Conservation (phyloP, 2,113 vertebrate species). For the Catagonus wagneri region DNA sequence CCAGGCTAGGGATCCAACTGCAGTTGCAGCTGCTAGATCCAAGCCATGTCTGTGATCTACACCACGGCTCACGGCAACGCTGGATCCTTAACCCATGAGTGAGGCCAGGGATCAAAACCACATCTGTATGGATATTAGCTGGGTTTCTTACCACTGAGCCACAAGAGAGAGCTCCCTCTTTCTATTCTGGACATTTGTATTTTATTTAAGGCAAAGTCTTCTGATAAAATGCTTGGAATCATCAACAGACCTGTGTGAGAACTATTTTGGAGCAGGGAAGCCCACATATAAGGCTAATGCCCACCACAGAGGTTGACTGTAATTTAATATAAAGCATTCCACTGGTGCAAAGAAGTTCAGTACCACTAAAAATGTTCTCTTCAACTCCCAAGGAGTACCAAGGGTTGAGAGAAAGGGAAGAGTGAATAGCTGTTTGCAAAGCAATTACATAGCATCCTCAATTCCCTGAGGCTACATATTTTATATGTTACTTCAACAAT, state of each 20-base stretch:
- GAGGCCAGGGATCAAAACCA: too few species aligned
- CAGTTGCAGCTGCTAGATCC: too few species aligned
- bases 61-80: too few species aligned
- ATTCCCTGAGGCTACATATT: background rate
- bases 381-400: background rate
- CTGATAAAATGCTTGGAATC: background rate
- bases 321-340: background rate
- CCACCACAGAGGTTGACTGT: background rate
- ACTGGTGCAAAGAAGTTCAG: background rate
- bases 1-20: too few species aligned
- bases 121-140: too few species aligned
- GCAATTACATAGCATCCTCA: background rate
- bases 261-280: background rate
- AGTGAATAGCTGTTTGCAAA: background rate
- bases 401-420: background rate
- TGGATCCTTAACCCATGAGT: too few species aligned
- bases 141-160: too few species aligned
- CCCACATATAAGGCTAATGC: background rate
- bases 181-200: background rate
- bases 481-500: background rate
- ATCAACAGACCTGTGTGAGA: background rate
- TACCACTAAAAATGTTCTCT: background rate
- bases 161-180: too few species aligned
- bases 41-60: too few species aligned
- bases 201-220: slow-evolving; percentile 17